Percentiles rank a stretch among this genome's conserved stretches.
Conservation (phyloP, 2,113 vertebrate species). For the Galbula dea region DNA sequence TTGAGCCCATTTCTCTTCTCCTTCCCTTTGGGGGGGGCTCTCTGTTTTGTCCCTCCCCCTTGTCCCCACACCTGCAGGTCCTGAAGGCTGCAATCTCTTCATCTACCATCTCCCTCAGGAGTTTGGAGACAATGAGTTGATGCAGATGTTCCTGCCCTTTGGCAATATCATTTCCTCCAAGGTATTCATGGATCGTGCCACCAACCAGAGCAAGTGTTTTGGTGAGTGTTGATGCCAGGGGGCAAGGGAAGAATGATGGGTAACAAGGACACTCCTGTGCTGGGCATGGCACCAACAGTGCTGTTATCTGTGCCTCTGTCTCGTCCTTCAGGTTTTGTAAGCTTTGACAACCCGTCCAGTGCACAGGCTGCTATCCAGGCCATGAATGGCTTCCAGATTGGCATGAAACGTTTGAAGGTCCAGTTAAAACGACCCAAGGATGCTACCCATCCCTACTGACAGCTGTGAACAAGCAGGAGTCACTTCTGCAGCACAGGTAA, state of each 20-base stretch:
- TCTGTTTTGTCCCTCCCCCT: constrained; percentile 44
- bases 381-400: constrained; percentile 99
- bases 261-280: rapidly evolving
- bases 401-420: constrained; percentile 98
- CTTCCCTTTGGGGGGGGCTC: constrained; percentile 55
- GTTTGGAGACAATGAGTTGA: constrained; percentile 98
- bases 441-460: constrained; percentile 95
- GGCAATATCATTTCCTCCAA: constrained; percentile 98
- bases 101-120: constrained; percentile 99
- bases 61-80: constrained; percentile 77
- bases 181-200: constrained; percentile 99
- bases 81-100: constrained; percentile 99
- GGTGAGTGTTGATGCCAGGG: constrained; percentile 73
- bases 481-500: constrained; percentile 84
- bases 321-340: constrained; percentile 88
- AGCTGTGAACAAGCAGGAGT: constrained; percentile 68
- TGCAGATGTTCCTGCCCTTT: constrained; percentile 99
- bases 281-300: background rate
- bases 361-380: constrained; percentile 97
- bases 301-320: background rate
- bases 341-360: constrained; percentile 97
- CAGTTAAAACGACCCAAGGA: constrained; percentile 98
- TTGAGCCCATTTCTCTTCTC: background rate
- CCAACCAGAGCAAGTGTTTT: constrained; percentile 99
- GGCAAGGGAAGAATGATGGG: background rate